Conservation (phyloP, 37 sponge, comb jelly and placozoan genomes). For the Chondrilla cf. caribensis region DNA sequence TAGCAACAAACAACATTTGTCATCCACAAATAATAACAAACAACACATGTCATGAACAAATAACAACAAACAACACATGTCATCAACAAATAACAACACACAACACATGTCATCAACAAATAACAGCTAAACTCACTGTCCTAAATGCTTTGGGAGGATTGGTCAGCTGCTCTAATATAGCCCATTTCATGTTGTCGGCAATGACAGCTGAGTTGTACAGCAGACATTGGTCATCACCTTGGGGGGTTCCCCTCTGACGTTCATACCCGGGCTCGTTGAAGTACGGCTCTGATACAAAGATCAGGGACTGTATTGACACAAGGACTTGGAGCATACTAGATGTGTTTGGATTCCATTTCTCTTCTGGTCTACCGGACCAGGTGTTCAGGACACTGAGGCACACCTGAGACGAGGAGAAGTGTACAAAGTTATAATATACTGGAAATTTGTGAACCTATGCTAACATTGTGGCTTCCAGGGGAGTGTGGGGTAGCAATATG, state of each 20-base stretch:
- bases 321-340: slow-evolving; percentile 92
- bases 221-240: slow-evolving; percentile 72
- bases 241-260: slow-evolving; percentile 68
- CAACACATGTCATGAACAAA: too few species aligned
- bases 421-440: too few species aligned
- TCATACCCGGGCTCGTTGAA: slow-evolving; percentile 99
- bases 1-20: too few species aligned
- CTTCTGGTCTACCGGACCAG: slow-evolving; percentile 93
- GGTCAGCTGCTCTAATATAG: slow-evolving; percentile 78
- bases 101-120: background rate
- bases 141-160: slow-evolving; percentile 87
- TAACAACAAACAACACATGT: too few species aligned
- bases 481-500: too few species aligned
- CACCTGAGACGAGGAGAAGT: slow-evolving; percentile 49
- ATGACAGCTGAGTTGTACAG: slow-evolving; percentile 80
- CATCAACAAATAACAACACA: background rate
- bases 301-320: slow-evolving; percentile 93
- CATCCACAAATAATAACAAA: too few species aligned
- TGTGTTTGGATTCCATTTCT: slow-evolving; percentile 82
- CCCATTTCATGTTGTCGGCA: slow-evolving; percentile 79
- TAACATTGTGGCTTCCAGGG: too few species aligned
- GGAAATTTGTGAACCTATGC: too few species aligned
- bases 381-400: slow-evolving; percentile 92
- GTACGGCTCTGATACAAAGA: slow-evolving; percentile 92
- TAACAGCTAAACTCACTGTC: slow-evolving; percentile 42